Base-by-base conservation (phyloP, 2,797 vertebrate genomes). In the Okamejei kenojei region DNA sequence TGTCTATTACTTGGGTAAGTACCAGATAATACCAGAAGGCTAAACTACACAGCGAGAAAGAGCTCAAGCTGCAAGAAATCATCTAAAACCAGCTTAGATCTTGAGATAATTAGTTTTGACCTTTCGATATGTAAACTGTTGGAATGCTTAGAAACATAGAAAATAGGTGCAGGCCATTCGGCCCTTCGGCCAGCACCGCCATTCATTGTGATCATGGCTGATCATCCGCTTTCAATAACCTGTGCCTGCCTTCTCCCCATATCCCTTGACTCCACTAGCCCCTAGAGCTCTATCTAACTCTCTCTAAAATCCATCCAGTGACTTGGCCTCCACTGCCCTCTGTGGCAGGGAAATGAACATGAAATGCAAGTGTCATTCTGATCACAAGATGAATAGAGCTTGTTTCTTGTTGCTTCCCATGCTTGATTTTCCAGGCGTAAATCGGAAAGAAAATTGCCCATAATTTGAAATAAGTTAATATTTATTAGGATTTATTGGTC, bases 1-100 rank as follows among this genome's bases (percentile, higher is more conserved):
- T 77, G 97, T 99, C 84, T 99, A 99, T 94, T 99, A 99, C 96
- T 97, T 99, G 65, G 99, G 99, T 99, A 95, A 96, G 97, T 86
- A 23, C 2, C 32, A 19, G 13, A 2, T 88, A 17, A 15, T 65
- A 88, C 19, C 32, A 88, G 84, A 86, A 86, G 63, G 61, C 6
- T n/a, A 29, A 88, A 88, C 61, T 38, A 19, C 82, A 88, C 17
- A 32, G 11, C 61, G 35, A 65, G n/a, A n/a, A 65, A 88, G 13
- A 3, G 15, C 32, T 65, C n/a, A 65, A 32, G 63, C 61, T 19
- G 63, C 61, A 63, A 2, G 23, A 61, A 13, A 7, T 1, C 61
- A 65, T 65, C 61, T 88, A 6, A 65, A 88, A 32, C 58, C 77
- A 32, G 32, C 10, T 9, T 26, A 29, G 45, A n/a, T 1, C 58